phyloP scores from a whole-genome alignment of 2,113 vertebrate species.

The Hystrix brachyura region DNA sequence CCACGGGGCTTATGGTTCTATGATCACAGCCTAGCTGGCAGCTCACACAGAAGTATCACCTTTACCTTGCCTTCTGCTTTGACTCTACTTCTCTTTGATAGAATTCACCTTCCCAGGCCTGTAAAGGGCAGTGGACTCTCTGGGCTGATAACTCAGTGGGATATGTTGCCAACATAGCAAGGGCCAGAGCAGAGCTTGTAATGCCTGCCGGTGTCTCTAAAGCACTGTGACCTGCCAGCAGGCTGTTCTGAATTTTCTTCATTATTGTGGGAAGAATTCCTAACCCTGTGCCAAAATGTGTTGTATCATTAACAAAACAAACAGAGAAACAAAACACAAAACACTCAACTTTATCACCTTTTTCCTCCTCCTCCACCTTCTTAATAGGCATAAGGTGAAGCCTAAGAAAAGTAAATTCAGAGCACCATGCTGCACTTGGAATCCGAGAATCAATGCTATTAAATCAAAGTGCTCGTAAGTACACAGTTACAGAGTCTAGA shows the following conservation, averaged over 20 bases:
- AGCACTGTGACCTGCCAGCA: rapidly evolving
- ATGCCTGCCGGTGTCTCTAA: background rate
- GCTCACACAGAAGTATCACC: background rate
- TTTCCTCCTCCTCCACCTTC: background rate
- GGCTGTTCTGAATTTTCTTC: background rate
- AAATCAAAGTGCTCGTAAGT: background rate
- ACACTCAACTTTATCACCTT: background rate
- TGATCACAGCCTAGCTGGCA: background rate
- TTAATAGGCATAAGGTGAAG: no score
- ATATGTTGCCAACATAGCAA: rapidly evolving
- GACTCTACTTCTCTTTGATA: slow-evolving; percentile 36
- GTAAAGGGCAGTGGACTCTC: background rate
- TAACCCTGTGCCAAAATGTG: background rate
- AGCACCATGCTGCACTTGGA: background rate
- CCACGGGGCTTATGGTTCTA: background rate
- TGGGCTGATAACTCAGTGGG: background rate
- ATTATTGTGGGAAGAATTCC: background rate
- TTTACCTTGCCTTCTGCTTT: background rate
- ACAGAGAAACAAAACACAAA: background rate
- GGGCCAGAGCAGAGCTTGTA: rapidly evolving
- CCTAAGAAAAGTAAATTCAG: background rate
- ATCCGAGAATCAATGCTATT: background rate
- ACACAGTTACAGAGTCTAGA: background rate
- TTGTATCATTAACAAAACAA: background rate
- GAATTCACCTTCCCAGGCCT: background rate